A percentile compares a stretch with the other conserved stretches of the same genome.
phyloP scores from a whole-genome alignment of 1,140 invertebrate genomes.

The Muscidifurax raptorellus region DNA sequence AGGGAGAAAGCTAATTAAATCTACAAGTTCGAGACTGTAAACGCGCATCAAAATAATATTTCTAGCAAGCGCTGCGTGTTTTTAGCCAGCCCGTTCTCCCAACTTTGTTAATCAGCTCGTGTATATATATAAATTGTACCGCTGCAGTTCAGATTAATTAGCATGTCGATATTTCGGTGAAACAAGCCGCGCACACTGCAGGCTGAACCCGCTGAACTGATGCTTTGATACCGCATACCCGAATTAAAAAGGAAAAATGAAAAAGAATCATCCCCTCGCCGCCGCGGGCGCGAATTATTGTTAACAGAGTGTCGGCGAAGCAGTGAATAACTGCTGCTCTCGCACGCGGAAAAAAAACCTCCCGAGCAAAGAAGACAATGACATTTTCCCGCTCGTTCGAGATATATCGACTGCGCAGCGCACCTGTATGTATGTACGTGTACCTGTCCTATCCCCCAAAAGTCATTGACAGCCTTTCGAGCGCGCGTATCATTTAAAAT shows the following conservation, averaged over 20 bases:
- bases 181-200: too few species aligned
- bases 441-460: too few species aligned
- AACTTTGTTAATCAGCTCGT: too few species aligned
- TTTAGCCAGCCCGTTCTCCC: too few species aligned
- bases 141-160: background rate
- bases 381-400: background rate
- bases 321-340: background rate
- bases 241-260: background rate
- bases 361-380: background rate
- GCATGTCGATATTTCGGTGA: background rate
- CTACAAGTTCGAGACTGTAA: too few species aligned
- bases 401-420: background rate
- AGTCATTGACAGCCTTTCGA: constrained; percentile 33
- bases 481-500: constrained; percentile 38
- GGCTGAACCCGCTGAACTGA: too few species aligned
- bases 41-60: too few species aligned
- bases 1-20: too few species aligned
- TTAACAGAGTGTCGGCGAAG: background rate
- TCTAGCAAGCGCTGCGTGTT: too few species aligned
- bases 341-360: background rate
- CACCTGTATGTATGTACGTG: too few species aligned
- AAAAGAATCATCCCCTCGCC: background rate
- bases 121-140: too few species aligned
- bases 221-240: too few species aligned
- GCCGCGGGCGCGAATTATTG: background rate